phyloP scores from a whole-genome alignment of 2,888 invertebrate species.

The Coecobrya sp. region DNA sequence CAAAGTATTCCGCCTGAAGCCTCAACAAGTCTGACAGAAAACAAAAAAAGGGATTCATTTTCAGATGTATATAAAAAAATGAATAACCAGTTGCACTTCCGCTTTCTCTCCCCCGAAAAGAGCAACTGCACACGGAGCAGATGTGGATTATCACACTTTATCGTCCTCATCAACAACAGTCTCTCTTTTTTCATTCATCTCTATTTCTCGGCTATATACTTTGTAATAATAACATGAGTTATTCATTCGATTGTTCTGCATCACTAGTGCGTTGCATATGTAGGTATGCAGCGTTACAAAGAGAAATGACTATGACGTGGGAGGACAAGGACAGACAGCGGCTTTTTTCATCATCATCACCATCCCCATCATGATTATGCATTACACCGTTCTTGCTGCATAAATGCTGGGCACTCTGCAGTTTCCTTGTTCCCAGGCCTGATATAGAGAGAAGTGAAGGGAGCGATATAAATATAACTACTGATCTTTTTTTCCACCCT shows the following conservation, averaged over 20 bases:
- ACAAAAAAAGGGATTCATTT: constrained; percentile 38
- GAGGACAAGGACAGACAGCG: constrained; percentile 58
- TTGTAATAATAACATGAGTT: not conserved
- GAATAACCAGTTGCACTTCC: constrained; percentile 81
- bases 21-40: not conserved
- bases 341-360: constrained; percentile 16
- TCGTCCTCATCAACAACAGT: not conserved
- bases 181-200: constrained; percentile 53
- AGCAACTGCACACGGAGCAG: constrained; percentile 28
- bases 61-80: constrained; percentile 46
- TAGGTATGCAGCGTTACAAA: not conserved
- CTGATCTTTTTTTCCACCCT: constrained; percentile 7
- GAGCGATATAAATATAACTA: not conserved
- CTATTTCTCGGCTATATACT: too few relatives aligned
- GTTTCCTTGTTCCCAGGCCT: constrained; percentile 73
- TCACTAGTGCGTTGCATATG: constrained; percentile 34
- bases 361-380: constrained; percentile 12
- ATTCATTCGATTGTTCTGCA: not conserved
- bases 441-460: not conserved
- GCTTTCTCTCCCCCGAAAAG: constrained; percentile 46
- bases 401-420: constrained; percentile 41
- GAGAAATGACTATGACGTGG: constrained; percentile 22
- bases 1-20: constrained; percentile 54
- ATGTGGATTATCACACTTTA: constrained; percentile 50
- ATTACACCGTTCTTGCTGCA: not conserved